Evolutionary conservation across 2,888 invertebrate genomes (phyloP).

Genomic region (Hybos culiciformis): DNA sequence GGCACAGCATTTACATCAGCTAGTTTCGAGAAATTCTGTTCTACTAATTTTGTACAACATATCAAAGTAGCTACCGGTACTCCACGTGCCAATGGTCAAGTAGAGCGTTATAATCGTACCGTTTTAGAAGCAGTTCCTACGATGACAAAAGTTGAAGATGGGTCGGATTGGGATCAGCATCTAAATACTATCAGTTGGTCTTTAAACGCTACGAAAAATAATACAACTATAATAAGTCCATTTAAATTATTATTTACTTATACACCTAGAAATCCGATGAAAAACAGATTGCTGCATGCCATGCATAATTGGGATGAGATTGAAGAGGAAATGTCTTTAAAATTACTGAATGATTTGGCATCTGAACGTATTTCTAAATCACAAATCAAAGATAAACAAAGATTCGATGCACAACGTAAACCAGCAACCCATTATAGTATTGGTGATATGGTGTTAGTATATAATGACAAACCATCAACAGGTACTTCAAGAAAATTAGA

Average conservation of each 20-base stretch:
- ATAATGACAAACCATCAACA: neutral
- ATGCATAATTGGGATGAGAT: too few relatives aligned
- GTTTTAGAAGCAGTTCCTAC: constrained; percentile 10
- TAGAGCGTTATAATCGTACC: constrained; percentile 11
- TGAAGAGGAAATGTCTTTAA: too few relatives aligned
- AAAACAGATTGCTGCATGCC: neutral
- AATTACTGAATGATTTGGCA: too few relatives aligned
- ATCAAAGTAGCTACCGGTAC: constrained; percentile 13
- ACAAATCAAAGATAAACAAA: too few relatives aligned
- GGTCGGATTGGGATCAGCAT: constrained; percentile 1
- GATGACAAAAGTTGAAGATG: neutral
- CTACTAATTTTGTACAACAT: neutral
- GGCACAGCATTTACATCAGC: constrained; percentile 14
- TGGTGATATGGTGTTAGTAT: neutral
- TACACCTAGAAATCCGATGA: neutral
- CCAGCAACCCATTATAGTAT: neutral
- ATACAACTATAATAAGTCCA: neutral
- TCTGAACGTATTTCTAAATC: too few relatives aligned
- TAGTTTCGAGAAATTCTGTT: constrained; percentile 5
- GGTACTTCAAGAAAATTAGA: neutral
- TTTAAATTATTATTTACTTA: constrained; percentile 1
- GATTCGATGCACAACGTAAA: too few relatives aligned
- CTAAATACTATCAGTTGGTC: neutral
- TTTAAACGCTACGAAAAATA: neutral
- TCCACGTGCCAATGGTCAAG: constrained; percentile 12